Evolutionary conservation across 2,113 vertebrate species (phyloP).

Genomic region (Mesoclemmys tuberculata): DNA sequence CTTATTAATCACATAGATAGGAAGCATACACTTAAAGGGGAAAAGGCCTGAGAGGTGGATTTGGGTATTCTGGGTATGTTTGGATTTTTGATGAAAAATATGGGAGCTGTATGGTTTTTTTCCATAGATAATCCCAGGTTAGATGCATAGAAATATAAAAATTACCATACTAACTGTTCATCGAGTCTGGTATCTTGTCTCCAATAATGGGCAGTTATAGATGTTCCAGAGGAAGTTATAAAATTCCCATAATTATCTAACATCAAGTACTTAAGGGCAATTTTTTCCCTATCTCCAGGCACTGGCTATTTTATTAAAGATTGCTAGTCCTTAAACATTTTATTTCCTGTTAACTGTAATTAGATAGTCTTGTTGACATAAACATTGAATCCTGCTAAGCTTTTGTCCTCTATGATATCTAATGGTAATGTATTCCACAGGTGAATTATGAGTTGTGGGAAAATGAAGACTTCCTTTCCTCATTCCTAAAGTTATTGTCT

Average conservation of each 20-base stretch:
- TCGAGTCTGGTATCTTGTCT: neutral
- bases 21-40: neutral
- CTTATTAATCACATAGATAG: too few species aligned
- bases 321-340: neutral
- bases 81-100: neutral
- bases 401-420: neutral
- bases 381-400: neutral
- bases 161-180: neutral
- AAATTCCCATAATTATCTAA: rapidly evolving
- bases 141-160: neutral
- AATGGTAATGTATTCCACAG: neutral
- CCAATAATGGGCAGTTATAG: neutral
- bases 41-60: neutral
- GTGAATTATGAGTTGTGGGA: conserved; percentile 44
- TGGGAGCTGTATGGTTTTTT: neutral
- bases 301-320: neutral
- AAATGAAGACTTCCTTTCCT: conserved; percentile 11
- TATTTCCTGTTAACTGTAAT: neutral
- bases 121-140: neutral
- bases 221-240: neutral
- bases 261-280: neutral
- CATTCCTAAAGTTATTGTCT: neutral
- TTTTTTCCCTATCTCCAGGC: neutral
- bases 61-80: neutral
- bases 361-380: neutral